Evolutionary conservation across 2,113 vertebrate species (phyloP), one percentile per base, ranked within the genome.

Genomic region (Gorsachius goisagi): DNA sequence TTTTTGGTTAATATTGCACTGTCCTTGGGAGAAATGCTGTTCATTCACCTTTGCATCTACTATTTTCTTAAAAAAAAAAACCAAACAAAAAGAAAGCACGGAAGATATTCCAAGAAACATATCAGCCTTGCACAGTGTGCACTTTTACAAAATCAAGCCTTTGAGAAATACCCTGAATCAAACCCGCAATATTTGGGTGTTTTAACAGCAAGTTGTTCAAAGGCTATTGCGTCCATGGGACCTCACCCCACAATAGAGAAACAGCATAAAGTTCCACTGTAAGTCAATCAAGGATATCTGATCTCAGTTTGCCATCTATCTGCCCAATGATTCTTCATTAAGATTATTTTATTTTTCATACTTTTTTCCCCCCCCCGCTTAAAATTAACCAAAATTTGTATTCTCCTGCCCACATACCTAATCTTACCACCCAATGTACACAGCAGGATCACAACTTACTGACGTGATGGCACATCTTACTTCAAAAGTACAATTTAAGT

Each of bases 401-500:
- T 55, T 77, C 44, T 75, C 23, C 52, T 60, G 56, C 53, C 56
- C 23, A 2, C 33, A 21, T 15, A 89, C 94, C 96, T 97, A 96
- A 96, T 97, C 96, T 33, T 97, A 97, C 60, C 96, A 97, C 97
- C 97, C 64, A 35, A 11, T 97, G 95, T 91, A 94, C 95, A 84
- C 39, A 85, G 95, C 84, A 97, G 95, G 94, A 97, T 95, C 89
- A 87, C 71, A 96, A 93, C 94, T 85, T 55, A 26, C 62, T 60
- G 84, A 64, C 39, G 37, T 15, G 39, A 75, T 15, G 58, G 85
- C 66, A 64, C 37, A 45, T 49, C 67, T 85, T 60, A 27, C 60
- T 89, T 71, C 89, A 22, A 44, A 75, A 44, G n/a, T 8, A 9
- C 47, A 30, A 9, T 23, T 60, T 26, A 14, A 71, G 77, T 8